phyloP scores from a whole-genome alignment of 1,140 invertebrate genomes.

The Oppia nitens region DNA sequence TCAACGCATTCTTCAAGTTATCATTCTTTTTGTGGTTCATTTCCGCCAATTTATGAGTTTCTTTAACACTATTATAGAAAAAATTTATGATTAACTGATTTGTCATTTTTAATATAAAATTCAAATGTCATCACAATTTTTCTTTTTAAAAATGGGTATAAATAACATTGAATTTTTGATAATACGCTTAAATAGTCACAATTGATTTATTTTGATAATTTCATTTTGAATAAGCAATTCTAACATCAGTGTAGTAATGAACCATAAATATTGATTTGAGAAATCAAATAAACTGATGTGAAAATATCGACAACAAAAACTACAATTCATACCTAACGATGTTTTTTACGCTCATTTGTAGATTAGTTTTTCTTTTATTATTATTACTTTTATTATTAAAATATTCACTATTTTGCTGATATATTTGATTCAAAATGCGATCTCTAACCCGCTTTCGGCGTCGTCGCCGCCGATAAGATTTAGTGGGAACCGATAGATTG shows the following conservation, averaged over 20 bases:
- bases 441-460: not conserved
- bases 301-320: not conserved
- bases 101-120: too few relatives aligned
- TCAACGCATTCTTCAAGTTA: conserved; percentile 75
- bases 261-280: not conserved
- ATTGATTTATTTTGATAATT: not conserved
- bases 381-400: too few relatives aligned
- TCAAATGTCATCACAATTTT: too few relatives aligned
- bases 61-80: conserved; percentile 53
- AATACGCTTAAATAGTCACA: conserved; percentile 2
- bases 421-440: not conserved
- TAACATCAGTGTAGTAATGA: not conserved
- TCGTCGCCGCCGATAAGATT: not conserved
- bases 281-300: not conserved
- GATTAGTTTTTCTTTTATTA: not conserved
- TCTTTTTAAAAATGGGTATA: too few relatives aligned
- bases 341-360: not conserved
- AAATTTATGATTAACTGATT: too few relatives aligned
- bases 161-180: too few relatives aligned
- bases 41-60: conserved; percentile 86
- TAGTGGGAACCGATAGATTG: too few relatives aligned
- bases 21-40: conserved; percentile 93
- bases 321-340: not conserved
- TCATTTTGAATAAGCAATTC: not conserved
- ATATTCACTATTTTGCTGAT: not conserved